These are phyloP conservation scores for Penelope pileata DNA, from an alignment of 2,113 vertebrate species.

Conservation along the genomic window DNA sequence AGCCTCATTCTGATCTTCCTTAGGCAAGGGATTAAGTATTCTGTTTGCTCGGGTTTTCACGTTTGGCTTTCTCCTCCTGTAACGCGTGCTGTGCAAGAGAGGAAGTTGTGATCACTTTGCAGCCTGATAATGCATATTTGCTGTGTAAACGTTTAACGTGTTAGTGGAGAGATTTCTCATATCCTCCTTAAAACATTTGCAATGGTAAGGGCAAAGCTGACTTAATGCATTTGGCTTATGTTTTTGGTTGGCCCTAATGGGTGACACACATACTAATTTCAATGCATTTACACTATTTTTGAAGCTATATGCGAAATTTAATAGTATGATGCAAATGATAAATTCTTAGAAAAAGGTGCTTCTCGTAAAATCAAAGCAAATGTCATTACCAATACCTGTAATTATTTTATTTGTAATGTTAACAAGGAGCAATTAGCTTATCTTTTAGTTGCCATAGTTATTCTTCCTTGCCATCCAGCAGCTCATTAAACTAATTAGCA, in stretches of 20 bases:
- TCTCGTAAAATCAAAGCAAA: conserved; percentile 12
- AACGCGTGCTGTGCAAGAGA: background rate
- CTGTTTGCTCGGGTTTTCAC: background rate
- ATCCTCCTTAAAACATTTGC: background rate
- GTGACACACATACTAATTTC: background rate
- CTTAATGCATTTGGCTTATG: background rate
- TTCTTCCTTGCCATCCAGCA: conserved; percentile 18
- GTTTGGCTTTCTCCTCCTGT: background rate
- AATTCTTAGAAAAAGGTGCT: background rate
- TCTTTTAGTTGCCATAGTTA: conserved; percentile 63
- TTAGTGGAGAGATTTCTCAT: background rate
- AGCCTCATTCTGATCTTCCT: background rate
- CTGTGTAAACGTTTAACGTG: background rate
- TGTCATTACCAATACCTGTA: background rate
- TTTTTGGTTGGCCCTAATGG: background rate
- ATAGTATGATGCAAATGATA: background rate
- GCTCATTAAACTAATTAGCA: conserved; percentile 44
- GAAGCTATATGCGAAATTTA: background rate
- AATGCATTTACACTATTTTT: background rate
- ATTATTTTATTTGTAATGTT: conserved; percentile 43
- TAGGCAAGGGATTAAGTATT: background rate
- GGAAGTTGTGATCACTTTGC: background rate
- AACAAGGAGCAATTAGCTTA: conserved; percentile 29
- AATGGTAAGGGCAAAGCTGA: background rate
- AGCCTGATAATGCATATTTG: background rate